Base-by-base conservation (phyloP, 2,797 vertebrate genomes). In the Zalophus californianus region DNA sequence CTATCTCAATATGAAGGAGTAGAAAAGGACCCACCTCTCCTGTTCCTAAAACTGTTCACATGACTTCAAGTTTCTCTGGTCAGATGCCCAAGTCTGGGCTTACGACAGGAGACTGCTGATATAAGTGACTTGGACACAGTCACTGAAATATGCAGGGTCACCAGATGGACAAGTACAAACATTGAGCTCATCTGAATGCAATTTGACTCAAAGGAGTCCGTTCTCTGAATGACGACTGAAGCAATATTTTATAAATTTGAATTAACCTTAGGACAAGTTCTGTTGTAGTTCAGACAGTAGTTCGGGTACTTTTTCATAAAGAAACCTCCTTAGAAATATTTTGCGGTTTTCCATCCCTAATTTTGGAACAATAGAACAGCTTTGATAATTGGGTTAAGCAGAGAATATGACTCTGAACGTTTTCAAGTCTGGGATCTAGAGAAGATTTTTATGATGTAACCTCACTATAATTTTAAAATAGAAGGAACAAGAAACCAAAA, bases 281-380 rank as follows among this genome's bases (percentile, higher is more conserved):
- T 85, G 54, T 3, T 83, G 5, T 20, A 48, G 21, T 92, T 92
- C 77, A 86, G 52, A 91, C 2, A 70, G 12, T 48, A 86, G 4
- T 73, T 91, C 58, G 29, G 7, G 27, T 29, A 60, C 35, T 73
- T 95, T 96, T 97, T 78, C 25, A 90, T 56, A 86, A 96, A 92
- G 35, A 95, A 89, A 78, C 70, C 29, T 70, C 79, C 6, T 82
- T 90, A 14, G 50, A 56, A 86, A 56, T 86, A 95, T 90, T 94
- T 96, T 83, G 56, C 48, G 44, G 3, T 23, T 86, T 62, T 64
- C 88, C 38, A 48, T 83, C 38, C 58, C 32, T 92, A 88, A 93
- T 58, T 94, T 82, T 75, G 14, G 12, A 91, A 90, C 32, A 52
- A 32, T 7, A 54, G 50, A 93, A 91, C 10, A 85, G 21, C 35